Percentiles rank a stretch among this genome's conserved stretches.
Evolutionary conservation across 2,113 vertebrate species (phyloP).

Genomic region (Microcebus ravelobensis): DNA sequence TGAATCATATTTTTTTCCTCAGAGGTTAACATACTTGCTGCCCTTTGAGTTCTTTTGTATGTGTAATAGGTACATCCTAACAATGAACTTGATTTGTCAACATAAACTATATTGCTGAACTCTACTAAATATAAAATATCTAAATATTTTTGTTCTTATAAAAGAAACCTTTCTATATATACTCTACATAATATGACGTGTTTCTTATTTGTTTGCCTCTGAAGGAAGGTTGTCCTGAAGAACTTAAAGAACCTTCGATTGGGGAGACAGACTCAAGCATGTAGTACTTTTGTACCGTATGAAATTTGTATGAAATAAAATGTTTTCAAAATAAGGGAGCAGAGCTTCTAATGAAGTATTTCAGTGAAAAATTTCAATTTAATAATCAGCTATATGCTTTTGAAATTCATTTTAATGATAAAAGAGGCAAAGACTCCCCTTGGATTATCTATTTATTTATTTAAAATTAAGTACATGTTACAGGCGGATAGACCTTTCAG

Average conservation of each 20-base stretch:
- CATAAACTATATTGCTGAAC: background rate
- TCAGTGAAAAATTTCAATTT: background rate
- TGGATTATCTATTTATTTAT: background rate
- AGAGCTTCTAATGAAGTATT: background rate
- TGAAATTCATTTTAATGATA: background rate
- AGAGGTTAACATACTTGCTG: background rate
- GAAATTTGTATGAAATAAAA: conserved; percentile 50
- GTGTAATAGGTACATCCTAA: background rate
- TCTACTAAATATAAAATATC: background rate
- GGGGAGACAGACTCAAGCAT: background rate
- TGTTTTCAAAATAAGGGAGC: conserved; percentile 10
- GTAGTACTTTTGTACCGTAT: background rate
- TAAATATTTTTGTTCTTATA: conserved; percentile 52
- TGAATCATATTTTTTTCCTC: conserved; percentile 41
- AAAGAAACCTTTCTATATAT: background rate
- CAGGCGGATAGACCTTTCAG: background rate
- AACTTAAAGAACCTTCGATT: conserved; percentile 2
- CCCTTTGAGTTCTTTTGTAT: background rate
- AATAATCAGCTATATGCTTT: background rate
- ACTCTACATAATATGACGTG: background rate
- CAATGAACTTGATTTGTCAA: background rate
- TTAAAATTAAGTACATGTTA: background rate
- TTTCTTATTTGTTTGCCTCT: conserved; percentile 42
- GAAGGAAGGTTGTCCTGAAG: background rate
- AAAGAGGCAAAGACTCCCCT: background rate